Evolutionary conservation across 1,140 invertebrate genomes (phyloP).

Genomic region (Ips typographus): DNA sequence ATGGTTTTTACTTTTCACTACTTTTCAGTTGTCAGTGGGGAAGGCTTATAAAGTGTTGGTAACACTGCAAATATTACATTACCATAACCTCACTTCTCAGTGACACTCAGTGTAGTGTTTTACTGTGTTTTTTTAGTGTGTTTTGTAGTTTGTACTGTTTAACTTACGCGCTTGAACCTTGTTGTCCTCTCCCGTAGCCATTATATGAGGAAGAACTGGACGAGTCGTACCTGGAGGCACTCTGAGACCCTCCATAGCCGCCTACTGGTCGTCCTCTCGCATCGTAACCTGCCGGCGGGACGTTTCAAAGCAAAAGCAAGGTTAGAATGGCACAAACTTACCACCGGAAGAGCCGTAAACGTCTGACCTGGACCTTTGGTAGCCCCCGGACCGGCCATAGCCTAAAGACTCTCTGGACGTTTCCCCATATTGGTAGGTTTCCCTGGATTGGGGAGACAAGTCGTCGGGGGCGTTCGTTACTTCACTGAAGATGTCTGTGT

Average conservation of each 20-base stretch:
- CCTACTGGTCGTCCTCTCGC: neutral
- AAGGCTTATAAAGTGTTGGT: too few relatives aligned
- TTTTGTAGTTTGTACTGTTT: too few relatives aligned
- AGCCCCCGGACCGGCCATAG: neutral
- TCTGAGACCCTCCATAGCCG: neutral
- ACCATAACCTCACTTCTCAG: too few relatives aligned
- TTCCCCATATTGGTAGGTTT: neutral
- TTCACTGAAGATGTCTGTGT: neutral
- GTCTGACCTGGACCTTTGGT: neutral
- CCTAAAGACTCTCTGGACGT: neutral
- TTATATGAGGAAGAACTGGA: too few relatives aligned
- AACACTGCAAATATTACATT: too few relatives aligned
- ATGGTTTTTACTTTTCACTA: too few relatives aligned
- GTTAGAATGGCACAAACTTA: neutral
- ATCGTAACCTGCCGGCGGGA: neutral
- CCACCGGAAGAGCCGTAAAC: neutral
- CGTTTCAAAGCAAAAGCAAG: too few relatives aligned
- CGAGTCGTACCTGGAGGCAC: neutral
- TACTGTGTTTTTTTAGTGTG: too few relatives aligned
- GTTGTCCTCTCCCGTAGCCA: neutral
- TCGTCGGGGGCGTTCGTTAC: neutral
- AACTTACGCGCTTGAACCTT: neutral
- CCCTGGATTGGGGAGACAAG: neutral
- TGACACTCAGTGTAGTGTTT: too few relatives aligned
- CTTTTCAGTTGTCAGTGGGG: too few relatives aligned